phyloP scores from a whole-genome alignment of 2,797 vertebrate species.

The Gallinago stenura region DNA sequence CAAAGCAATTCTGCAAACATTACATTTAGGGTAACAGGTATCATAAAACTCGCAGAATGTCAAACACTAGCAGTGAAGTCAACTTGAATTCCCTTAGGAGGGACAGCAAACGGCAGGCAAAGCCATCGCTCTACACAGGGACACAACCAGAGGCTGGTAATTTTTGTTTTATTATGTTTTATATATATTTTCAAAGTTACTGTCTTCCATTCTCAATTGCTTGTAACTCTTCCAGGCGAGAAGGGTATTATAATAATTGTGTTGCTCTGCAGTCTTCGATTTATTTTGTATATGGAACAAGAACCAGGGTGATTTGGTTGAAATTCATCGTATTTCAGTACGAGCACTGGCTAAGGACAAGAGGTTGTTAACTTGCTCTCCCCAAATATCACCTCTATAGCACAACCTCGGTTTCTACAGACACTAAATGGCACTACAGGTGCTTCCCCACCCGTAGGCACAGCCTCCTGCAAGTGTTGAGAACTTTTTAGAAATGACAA shows the following conservation, averaged over 20 bases:
- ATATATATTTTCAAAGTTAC: not conserved
- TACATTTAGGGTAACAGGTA: conserved; percentile 29
- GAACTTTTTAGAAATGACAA: not conserved
- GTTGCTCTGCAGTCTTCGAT: not conserved
- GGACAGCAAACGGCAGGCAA: not conserved
- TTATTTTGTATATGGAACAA: conserved; percentile 27
- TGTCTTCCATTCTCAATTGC: conserved; percentile 33
- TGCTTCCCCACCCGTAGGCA: not conserved
- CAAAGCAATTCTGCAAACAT: conserved; percentile 35
- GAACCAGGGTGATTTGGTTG: not conserved
- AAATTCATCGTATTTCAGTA: not conserved
- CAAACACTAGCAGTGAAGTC: conserved; percentile 10
- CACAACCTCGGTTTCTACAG: not conserved
- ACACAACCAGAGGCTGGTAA: not conserved
- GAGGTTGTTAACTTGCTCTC: not conserved
- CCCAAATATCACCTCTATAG: not conserved
- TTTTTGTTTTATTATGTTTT: not conserved
- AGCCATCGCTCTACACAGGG: not conserved
- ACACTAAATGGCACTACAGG: not conserved
- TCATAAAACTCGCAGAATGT: not conserved
- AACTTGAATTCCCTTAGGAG: conserved; percentile 20
- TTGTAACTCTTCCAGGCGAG: conserved; percentile 21
- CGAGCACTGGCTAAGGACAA: not conserved
- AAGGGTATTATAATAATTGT: not conserved
- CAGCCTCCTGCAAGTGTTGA: not conserved